Percentiles rank a stretch among this genome's conserved stretches.
phyloP scores from a whole-genome alignment of 2,888 invertebrate genomes.

The Dysmachus trigonus region DNA sequence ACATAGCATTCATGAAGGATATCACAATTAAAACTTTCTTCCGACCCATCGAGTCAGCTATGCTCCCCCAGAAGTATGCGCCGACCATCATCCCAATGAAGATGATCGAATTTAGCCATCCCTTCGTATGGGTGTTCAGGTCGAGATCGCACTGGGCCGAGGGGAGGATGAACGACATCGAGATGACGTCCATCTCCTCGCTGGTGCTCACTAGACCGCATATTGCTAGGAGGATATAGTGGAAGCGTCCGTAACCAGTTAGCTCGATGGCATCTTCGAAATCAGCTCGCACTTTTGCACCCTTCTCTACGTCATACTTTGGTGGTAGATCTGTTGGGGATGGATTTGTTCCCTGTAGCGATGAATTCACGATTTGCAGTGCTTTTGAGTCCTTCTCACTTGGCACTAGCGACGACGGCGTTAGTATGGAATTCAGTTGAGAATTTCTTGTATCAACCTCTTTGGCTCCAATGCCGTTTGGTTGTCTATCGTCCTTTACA shows the following conservation, averaged over 20 bases:
- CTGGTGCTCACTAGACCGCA: constrained; percentile 94
- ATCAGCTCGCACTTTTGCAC: constrained; percentile 78
- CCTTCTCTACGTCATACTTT: constrained; percentile 71
- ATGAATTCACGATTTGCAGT: background rate
- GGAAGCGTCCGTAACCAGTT: constrained; percentile 78
- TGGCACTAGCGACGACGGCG: constrained; percentile 59
- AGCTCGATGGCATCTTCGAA: constrained; percentile 89
- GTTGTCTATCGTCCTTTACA: constrained; percentile 84
- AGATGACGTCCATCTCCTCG: constrained; percentile 96
- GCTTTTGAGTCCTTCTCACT: constrained; percentile 55
- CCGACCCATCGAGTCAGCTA: constrained; percentile 88
- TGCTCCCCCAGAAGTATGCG: constrained; percentile 91
- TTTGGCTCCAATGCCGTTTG: constrained; percentile 81
- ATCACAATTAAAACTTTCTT: constrained; percentile 89
- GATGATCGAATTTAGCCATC: constrained; percentile 81
- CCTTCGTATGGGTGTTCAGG: constrained; percentile 85
- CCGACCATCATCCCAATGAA: constrained; percentile 95
- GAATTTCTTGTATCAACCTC: constrained; percentile 66
- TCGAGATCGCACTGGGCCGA: constrained; percentile 92
- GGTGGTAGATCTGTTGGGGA: constrained; percentile 48
- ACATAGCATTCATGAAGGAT: constrained; percentile 87
- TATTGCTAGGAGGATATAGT: constrained; percentile 86
- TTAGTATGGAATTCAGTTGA: constrained; percentile 56
- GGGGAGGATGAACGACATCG: constrained; percentile 93
- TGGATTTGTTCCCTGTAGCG: constrained; percentile 55